Conservation (phyloP, 2,888 invertebrate genomes). For the Acronicta alni region DNA sequence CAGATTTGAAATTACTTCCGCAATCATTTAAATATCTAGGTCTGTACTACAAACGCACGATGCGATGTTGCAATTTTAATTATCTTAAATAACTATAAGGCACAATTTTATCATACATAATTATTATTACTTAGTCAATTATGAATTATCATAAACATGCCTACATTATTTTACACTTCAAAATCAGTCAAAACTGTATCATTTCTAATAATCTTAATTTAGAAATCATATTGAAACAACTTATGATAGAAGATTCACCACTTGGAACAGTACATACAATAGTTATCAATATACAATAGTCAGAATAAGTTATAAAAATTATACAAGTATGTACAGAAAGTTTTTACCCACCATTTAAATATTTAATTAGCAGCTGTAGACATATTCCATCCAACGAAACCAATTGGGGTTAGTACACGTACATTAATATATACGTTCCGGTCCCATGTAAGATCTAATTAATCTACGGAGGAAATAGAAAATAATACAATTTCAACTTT, state of each 20-base stretch:
- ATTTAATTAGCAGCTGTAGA: conserved; percentile 71
- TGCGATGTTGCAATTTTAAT: conserved; percentile 43
- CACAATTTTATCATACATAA: conserved; percentile 16
- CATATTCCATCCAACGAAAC: conserved; percentile 71
- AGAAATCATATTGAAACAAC: background rate
- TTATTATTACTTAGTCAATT: no score
- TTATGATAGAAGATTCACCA: background rate
- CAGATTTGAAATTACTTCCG: conserved; percentile 56
- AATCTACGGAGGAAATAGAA: conserved; percentile 82
- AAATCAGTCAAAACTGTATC: no score
- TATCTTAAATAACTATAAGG: conserved; percentile 38
- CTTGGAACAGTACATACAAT: no score
- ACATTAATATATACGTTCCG: conserved; percentile 81
- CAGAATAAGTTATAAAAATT: conserved; percentile 40
- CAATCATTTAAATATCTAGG: conserved; percentile 57
- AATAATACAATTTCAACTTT: conserved; percentile 82
- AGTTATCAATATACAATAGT: no score
- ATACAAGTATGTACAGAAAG: conserved; percentile 54
- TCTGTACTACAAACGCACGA: conserved; percentile 44
- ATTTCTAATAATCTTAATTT: no score
- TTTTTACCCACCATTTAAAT: conserved; percentile 82
- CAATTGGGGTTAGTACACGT: conserved; percentile 76
- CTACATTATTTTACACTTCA: background rate
- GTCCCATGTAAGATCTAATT: conserved; percentile 83
- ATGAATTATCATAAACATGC: background rate